phyloP scores from a whole-genome alignment of 2,888 invertebrate species.

The Ptilodon capucinus region DNA sequence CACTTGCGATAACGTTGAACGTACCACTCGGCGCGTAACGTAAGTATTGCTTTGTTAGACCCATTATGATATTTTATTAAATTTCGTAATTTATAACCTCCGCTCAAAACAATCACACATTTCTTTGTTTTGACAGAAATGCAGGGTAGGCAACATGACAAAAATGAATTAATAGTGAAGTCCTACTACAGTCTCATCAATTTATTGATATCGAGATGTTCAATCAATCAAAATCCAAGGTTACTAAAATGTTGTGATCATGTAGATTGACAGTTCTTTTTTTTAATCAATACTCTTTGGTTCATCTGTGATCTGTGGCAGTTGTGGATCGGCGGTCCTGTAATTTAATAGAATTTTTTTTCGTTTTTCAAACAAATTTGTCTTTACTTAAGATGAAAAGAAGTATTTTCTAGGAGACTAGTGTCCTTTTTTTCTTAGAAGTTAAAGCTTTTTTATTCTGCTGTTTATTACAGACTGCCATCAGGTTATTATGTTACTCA shows the following conservation, averaged over 20 bases:
- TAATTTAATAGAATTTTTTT: not conserved
- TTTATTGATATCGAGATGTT: not conserved
- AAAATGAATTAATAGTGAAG: not conserved
- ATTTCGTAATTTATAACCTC: slow-evolving; percentile 16
- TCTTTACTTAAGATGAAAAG: not conserved
- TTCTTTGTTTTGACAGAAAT: slow-evolving; percentile 38
- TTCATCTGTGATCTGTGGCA: not conserved
- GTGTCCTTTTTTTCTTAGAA: slow-evolving; percentile 18
- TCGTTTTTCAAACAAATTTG: slow-evolving; percentile 7
- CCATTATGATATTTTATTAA: slow-evolving; percentile 82
- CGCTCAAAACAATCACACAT: slow-evolving; percentile 12
- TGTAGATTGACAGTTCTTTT: too few species aligned
- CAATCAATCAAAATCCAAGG: not conserved
- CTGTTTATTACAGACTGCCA: slow-evolving; percentile 50
- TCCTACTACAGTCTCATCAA: too few species aligned
- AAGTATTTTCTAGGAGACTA: slow-evolving; percentile 13
- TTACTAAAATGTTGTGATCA: not conserved
- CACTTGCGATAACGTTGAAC: slow-evolving; percentile 93
- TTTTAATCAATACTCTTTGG: not conserved
- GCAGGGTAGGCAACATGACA: not conserved
- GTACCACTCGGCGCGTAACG: slow-evolving; percentile 92
- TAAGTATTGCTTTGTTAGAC: slow-evolving; percentile 96
- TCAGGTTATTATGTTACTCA: slow-evolving; percentile 83
- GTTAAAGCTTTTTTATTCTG: slow-evolving; percentile 26
- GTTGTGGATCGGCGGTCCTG: not conserved